These are phyloP conservation scores for Philaenus spumarius DNA, from an alignment of 1,140 invertebrate genomes.

Conservation along the genomic window DNA sequence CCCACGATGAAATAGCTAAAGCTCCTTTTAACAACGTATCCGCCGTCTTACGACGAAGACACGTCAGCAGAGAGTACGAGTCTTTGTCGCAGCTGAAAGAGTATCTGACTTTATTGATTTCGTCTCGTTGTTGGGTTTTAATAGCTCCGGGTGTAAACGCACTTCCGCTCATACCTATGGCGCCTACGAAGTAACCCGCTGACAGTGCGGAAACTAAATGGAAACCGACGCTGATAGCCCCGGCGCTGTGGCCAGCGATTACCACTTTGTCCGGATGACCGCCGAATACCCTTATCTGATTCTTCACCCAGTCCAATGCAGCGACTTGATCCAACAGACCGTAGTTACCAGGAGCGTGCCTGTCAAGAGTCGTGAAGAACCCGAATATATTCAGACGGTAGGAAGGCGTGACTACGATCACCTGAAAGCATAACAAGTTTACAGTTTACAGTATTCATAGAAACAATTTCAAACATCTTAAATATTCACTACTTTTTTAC, in stretches of 20 bases:
- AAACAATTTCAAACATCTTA: no score
- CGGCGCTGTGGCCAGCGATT: constrained; percentile 79
- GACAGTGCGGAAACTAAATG: constrained; percentile 58
- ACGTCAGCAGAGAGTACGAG: constrained; percentile 55
- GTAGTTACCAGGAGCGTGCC: constrained; percentile 81
- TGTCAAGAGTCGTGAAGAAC: constrained; percentile 79
- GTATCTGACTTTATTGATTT: constrained; percentile 48
- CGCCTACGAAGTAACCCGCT: constrained; percentile 52
- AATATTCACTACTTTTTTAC: no score
- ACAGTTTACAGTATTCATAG: no score
- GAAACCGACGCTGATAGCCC: constrained; percentile 64
- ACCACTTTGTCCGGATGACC: constrained; percentile 78
- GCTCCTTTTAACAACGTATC: constrained; percentile 52
- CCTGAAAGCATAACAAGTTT: constrained; percentile 39
- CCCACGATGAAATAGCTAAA: constrained; percentile 57
- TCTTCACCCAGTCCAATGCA: constrained; percentile 76
- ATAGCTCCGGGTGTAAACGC: constrained; percentile 50
- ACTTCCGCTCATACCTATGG: constrained; percentile 67
- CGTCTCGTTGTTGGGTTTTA: constrained; percentile 46
- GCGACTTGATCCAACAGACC: constrained; percentile 88
- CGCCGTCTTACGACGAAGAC: constrained; percentile 52
- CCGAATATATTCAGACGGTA: constrained; percentile 80
- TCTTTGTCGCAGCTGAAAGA: constrained; percentile 59
- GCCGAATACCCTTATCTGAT: constrained; percentile 79
- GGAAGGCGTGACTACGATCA: constrained; percentile 69